Conservation (phyloP, 2,797 vertebrate species). For the Enteromius unitaeniatus region DNA sequence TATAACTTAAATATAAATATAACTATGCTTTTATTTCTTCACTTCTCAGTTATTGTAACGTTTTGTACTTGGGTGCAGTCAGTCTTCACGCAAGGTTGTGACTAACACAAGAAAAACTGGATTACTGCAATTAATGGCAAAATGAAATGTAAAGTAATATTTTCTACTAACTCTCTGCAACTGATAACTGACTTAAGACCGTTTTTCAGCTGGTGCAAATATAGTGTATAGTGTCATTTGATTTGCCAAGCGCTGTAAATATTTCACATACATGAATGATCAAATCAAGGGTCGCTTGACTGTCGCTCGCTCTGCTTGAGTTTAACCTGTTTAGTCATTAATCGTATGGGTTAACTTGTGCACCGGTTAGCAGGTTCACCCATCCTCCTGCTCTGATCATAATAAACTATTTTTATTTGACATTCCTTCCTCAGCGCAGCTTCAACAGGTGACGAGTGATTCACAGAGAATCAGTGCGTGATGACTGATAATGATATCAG, state of each 20-base stretch:
- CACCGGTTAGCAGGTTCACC: background rate
- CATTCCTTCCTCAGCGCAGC: background rate
- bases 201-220: background rate
- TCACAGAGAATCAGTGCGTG: background rate
- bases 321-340: background rate
- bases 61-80: too few relatives aligned
- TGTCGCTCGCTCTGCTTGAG: background rate
- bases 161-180: background rate
- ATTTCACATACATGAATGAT: background rate
- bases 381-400: background rate
- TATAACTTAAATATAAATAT: too few relatives aligned
- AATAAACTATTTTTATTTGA: background rate
- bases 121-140: background rate
- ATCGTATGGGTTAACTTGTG: background rate
- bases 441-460: background rate
- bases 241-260: background rate
- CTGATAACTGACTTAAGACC: background rate
- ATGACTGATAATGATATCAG: background rate
- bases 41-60: background rate
- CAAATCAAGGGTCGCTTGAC: background rate
- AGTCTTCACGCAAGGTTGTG: background rate
- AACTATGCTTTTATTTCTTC: too few relatives aligned
- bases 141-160: background rate
- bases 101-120: background rate
- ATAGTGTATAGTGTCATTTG: background rate